phyloP scores from a whole-genome alignment of 92 coral and sea anemone species.

The Metridium senile region DNA sequence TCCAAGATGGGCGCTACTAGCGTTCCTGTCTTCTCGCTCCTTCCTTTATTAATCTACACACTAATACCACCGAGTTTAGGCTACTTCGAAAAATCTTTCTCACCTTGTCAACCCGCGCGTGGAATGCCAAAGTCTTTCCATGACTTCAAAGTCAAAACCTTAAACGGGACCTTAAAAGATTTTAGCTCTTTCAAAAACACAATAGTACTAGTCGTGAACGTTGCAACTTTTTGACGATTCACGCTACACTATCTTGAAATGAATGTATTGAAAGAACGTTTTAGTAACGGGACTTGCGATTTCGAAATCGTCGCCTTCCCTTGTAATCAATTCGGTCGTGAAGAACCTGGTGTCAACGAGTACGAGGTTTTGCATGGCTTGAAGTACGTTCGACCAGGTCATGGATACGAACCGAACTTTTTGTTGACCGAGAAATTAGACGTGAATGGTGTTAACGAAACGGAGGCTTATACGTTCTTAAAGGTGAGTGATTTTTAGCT shows the following conservation, averaged over 20 bases:
- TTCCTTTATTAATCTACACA: not conserved
- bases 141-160: conserved; percentile 46
- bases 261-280: conserved; percentile 66
- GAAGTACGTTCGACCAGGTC: conserved; percentile 78
- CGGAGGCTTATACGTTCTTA: conserved; percentile 58
- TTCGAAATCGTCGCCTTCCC: conserved; percentile 70
- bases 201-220: conserved; percentile 63
- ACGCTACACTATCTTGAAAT: conserved; percentile 72
- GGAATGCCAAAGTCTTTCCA: conserved; percentile 43
- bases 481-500: conserved; percentile 51
- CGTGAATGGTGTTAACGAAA: conserved; percentile 75
- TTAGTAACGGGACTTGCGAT: conserved; percentile 56
- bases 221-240: conserved; percentile 78
- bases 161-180: conserved; percentile 37
- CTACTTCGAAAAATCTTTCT: conserved; percentile 15
- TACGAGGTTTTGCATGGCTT: conserved; percentile 73
- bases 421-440: conserved; percentile 63
- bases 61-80: not conserved
- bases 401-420: conserved; percentile 56
- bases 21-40: conserved; percentile 12
- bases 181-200: conserved; percentile 42
- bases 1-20: conserved; percentile 25
- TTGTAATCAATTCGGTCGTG: conserved; percentile 79
- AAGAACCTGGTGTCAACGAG: conserved; percentile 76
- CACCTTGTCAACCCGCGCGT: not conserved